A percentile compares a stretch with the other conserved stretches of the same genome.
Evolutionary conservation across 2,797 vertebrate genomes (phyloP).

Genomic region (Pristis pectinata): DNA sequence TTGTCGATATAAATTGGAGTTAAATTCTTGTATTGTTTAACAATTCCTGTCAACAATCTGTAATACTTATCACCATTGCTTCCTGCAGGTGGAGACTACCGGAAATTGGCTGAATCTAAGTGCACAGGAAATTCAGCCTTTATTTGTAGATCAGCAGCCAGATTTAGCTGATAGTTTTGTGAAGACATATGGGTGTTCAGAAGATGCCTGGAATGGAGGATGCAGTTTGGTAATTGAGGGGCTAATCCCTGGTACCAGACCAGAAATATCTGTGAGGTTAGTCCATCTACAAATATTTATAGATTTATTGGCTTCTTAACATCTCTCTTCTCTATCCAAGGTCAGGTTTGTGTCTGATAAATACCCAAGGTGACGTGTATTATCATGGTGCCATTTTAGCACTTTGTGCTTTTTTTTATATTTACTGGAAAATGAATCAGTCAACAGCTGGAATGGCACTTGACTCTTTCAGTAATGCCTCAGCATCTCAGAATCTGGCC

Average conservation of each 20-base stretch:
- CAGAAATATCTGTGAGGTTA: slow-evolving; percentile 62
- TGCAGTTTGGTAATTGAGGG: slow-evolving; percentile 76
- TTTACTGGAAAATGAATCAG: not conserved
- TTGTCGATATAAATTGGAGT: not conserved
- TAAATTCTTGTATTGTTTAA: too few species aligned
- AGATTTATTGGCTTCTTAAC: not conserved
- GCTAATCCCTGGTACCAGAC: slow-evolving; percentile 52
- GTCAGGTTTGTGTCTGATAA: not conserved
- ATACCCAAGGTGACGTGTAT: not conserved
- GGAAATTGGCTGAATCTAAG: slow-evolving; percentile 77
- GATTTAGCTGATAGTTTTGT: slow-evolving; percentile 54
- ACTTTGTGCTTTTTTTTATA: not conserved
- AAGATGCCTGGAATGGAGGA: slow-evolving; percentile 78
- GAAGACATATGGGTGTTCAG: slow-evolving; percentile 63
- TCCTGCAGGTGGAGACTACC: slow-evolving; percentile 58
- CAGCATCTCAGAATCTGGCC: not conserved
- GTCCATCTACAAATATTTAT: slow-evolving; percentile 39
- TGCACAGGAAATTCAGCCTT: slow-evolving; percentile 77
- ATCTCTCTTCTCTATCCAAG: not conserved
- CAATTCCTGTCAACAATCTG: not conserved
- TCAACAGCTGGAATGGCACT: not conserved
- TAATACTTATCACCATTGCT: not conserved
- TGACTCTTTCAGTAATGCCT: not conserved
- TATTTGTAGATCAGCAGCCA: slow-evolving; percentile 52
- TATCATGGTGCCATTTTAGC: not conserved